phyloP scores from a whole-genome alignment of 2,888 invertebrate species.

The Hirtodrosophila duncani region DNA sequence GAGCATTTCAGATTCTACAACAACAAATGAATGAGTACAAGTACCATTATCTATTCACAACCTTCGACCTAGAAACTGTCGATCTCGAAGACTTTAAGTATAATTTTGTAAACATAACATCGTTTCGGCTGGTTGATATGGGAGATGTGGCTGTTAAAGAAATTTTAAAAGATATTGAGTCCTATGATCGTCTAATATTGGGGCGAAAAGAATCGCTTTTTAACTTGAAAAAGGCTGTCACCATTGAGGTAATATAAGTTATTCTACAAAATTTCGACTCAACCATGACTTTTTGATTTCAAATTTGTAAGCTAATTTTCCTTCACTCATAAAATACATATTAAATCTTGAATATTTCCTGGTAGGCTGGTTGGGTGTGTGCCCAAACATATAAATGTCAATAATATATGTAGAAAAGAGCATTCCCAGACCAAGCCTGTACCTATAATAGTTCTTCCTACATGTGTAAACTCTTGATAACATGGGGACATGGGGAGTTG shows the following conservation, averaged over 20 bases:
- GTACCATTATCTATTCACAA: slow-evolving; percentile 89
- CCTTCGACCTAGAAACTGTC: slow-evolving; percentile 89
- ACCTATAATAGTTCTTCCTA: no score
- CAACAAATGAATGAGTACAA: slow-evolving; percentile 91
- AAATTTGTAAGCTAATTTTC: no score
- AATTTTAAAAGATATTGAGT: slow-evolving; percentile 85
- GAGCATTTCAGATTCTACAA: slow-evolving; percentile 80
- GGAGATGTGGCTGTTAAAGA: slow-evolving; percentile 83
- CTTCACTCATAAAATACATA: no score
- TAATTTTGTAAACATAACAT: slow-evolving; percentile 95
- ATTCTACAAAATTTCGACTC: neutral
- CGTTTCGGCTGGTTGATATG: slow-evolving; percentile 89
- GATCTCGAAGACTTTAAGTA: slow-evolving; percentile 95
- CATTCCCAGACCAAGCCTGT: no score
- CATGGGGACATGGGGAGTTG: no score
- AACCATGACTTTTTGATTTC: no score
- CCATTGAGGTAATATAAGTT: slow-evolving; percentile 41
- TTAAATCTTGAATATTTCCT: no score
- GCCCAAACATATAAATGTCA: no score
- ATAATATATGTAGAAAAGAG: no score
- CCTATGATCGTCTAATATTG: slow-evolving; percentile 70
- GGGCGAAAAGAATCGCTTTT: slow-evolving; percentile 19
- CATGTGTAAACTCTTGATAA: no score
- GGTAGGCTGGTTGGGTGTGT: no score
- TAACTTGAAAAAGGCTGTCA: slow-evolving; percentile 36